phyloP scores from a whole-genome alignment of 2,113 vertebrate genomes.

The Strigops habroptila region DNA sequence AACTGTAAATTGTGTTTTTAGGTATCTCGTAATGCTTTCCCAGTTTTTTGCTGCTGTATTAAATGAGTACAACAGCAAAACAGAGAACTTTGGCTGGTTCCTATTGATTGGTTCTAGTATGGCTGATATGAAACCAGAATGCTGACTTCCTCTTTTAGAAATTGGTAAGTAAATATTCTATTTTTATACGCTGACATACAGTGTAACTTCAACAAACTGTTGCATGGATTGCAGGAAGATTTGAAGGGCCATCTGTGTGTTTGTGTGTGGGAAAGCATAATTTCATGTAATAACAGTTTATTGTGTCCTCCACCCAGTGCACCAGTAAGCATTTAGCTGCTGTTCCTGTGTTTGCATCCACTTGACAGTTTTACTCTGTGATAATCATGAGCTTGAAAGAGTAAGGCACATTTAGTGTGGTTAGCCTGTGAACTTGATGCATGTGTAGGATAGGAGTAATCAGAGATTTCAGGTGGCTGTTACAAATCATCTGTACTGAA shows the following conservation, averaged over 20 bases:
- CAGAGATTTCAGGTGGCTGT: not conserved
- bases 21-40: conserved; percentile 43
- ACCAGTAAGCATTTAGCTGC: not conserved
- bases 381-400: not conserved
- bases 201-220: not conserved
- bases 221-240: not conserved
- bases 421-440: not conserved
- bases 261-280: not conserved
- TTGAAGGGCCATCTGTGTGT: not conserved
- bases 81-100: conserved; percentile 41
- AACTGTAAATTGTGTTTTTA: not conserved
- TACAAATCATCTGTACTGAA: not conserved
- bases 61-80: conserved; percentile 4
- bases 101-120: conserved; percentile 31
- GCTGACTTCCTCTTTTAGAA: conserved; percentile 43
- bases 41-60: conserved; percentile 42
- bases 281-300: not conserved
- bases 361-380: not conserved
- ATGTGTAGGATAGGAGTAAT: not conserved
- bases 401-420: not conserved
- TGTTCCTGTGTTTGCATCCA: not conserved
- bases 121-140: conserved; percentile 47
- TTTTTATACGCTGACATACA: not conserved
- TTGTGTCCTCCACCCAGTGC: not conserved
- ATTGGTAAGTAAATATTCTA: not conserved